Evolutionary conservation across 2,113 vertebrate genomes (phyloP).

Genomic region (Leucosticte australis): DNA sequence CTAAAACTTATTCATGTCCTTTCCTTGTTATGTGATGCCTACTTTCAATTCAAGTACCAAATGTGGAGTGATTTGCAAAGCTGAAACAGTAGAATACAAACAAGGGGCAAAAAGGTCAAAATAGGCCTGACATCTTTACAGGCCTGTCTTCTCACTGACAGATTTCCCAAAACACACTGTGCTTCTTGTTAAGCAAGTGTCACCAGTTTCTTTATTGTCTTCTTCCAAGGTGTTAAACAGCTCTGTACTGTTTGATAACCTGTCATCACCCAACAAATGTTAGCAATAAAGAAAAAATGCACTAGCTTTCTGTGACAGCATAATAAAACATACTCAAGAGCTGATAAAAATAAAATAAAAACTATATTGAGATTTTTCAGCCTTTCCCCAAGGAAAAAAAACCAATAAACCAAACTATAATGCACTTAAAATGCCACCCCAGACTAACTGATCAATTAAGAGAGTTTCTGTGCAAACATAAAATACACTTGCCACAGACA

Average conservation of each 20-base stretch:
- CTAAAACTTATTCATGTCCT: neutral
- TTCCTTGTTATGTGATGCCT: neutral
- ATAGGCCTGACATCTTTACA: conserved; percentile 7
- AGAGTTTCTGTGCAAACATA: neutral
- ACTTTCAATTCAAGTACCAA: neutral
- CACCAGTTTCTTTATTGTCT: neutral
- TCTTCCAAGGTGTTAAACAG: conserved; percentile 23
- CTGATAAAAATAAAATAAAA: neutral
- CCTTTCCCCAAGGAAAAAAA: neutral
- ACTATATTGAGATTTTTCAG: neutral
- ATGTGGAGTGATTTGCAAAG: neutral
- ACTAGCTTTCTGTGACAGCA: neutral
- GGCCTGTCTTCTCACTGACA: neutral
- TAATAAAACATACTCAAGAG: neutral
- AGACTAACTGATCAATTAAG: neutral
- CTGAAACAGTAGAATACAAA: neutral
- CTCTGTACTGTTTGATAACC: conserved; percentile 11
- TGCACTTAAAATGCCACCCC: neutral
- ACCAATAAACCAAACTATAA: neutral
- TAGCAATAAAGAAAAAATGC: conserved; percentile 24
- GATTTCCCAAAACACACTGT: neutral
- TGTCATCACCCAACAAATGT: conserved; percentile 28
- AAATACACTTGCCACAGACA: fast-evolving
- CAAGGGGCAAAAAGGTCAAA: neutral
- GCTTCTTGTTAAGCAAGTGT: conserved; percentile 31